phyloP scores from a whole-genome alignment of 2,797 vertebrate species.

The Lates japonicus region DNA sequence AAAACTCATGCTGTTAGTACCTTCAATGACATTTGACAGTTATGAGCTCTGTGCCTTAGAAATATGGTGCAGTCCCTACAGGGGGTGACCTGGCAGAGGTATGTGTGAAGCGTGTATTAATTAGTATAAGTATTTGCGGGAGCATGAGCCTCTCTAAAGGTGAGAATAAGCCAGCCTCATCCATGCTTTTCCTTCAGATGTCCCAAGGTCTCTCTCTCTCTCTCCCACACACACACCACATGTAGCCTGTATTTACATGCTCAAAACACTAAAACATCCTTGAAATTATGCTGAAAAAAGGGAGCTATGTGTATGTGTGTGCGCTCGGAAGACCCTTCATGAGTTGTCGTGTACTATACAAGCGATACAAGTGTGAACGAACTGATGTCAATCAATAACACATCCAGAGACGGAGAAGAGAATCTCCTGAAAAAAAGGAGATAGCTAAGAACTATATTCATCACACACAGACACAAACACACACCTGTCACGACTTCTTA shows the following conservation, averaged over 20 bases:
- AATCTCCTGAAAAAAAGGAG: slow-evolving; percentile 2
- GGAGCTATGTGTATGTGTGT: background rate
- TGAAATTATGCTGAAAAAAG: slow-evolving; percentile 1
- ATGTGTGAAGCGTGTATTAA: no score
- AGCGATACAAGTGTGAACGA: slow-evolving; percentile 23
- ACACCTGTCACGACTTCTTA: background rate
- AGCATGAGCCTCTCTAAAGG: slow-evolving; percentile 9
- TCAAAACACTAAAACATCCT: slow-evolving; percentile 20
- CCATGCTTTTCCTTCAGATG: slow-evolving; percentile 19
- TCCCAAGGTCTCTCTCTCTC: slow-evolving; percentile 22
- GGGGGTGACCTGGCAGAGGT: background rate
- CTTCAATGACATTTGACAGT: background rate
- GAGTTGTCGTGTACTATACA: slow-evolving; percentile 28
- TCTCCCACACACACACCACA: no score
- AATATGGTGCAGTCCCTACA: background rate
- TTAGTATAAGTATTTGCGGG: background rate
- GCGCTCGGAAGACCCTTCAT: background rate
- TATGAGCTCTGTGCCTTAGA: background rate
- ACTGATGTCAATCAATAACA: slow-evolving; percentile 60
- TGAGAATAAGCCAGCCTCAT: slow-evolving; percentile 24
- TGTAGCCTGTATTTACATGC: background rate
- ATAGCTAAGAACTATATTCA: slow-evolving; percentile 3
- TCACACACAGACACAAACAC: slow-evolving; percentile 16
- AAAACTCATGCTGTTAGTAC: background rate
- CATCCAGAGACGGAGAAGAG: slow-evolving; percentile 30